These are phyloP conservation scores for Cydia pomonella DNA, from an alignment of 1,140 invertebrate genomes.

Conservation along the genomic window DNA sequence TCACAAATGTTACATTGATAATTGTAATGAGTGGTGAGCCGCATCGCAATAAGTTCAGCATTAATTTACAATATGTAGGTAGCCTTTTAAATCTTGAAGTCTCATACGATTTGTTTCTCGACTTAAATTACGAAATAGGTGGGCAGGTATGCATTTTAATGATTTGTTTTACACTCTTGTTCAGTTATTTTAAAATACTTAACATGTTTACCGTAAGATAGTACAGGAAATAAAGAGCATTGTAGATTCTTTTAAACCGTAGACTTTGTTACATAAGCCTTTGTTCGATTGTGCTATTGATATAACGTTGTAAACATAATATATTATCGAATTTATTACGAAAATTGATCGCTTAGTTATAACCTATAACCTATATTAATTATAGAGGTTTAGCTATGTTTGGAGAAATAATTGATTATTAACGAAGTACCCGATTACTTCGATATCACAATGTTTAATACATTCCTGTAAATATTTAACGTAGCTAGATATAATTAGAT, in stretches of 20 bases:
- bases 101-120: background rate
- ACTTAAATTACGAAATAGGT: background rate
- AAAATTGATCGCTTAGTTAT: constrained; percentile 3
- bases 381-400: background rate
- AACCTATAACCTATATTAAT: no score
- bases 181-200: background rate
- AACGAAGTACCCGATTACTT: background rate
- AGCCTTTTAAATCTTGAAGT: background rate
- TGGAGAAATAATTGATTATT: background rate
- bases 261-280: background rate
- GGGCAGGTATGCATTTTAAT: background rate
- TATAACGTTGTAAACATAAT: background rate
- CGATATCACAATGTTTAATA: constrained; percentile 35
- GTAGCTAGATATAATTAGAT: constrained; percentile 36
- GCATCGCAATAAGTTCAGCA: background rate
- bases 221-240: background rate
- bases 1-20: background rate
- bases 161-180: background rate
- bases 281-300: background rate
- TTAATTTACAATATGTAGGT: no score
- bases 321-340: constrained; percentile 11
- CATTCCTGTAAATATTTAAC: constrained; percentile 62
- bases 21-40: background rate
- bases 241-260: background rate
- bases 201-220: background rate